Conservation (phyloP, 2,113 vertebrate genomes). For the Pangasianodon gigas region DNA sequence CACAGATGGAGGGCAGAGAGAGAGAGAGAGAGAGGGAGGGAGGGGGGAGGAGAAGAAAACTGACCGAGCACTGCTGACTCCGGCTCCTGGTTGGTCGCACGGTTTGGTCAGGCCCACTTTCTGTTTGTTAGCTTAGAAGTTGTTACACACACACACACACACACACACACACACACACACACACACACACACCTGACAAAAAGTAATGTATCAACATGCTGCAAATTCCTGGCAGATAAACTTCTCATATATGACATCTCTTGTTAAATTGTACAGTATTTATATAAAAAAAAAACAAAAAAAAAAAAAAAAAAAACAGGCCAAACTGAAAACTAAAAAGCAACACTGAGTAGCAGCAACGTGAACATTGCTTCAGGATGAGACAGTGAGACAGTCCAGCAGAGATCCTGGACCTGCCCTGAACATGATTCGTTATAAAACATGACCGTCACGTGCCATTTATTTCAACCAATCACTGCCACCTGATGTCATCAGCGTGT, state of each 20-base stretch:
- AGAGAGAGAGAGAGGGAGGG: neutral
- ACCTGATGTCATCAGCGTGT: neutral
- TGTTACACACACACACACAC: neutral
- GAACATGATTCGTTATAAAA: neutral
- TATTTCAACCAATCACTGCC: neutral
- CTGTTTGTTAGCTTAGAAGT: conserved; percentile 37
- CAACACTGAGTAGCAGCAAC: conserved; percentile 43
- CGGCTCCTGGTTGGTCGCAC: neutral
- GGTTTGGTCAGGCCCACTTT: conserved; percentile 42
- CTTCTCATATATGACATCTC: conserved; percentile 20
- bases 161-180: neutral
- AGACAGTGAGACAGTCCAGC: neutral
- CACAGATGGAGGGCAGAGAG: conserved; percentile 35
- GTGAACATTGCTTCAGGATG: neutral
- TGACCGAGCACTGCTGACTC: conserved; percentile 16
- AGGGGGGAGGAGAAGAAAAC: conserved; percentile 7
- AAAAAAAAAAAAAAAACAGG: neutral
- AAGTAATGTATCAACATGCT: conserved; percentile 35
- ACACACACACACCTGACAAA: conserved; percentile 17
- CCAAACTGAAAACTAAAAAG: conserved; percentile 24
- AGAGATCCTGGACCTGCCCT: neutral
- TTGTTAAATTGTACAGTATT: conserved; percentile 7
- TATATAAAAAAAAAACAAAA: neutral
- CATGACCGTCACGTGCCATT: neutral
- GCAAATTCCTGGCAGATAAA: conserved; percentile 39